phyloP scores from a whole-genome alignment of 2,888 invertebrate genomes.

The Noctuana brunneofusca region DNA sequence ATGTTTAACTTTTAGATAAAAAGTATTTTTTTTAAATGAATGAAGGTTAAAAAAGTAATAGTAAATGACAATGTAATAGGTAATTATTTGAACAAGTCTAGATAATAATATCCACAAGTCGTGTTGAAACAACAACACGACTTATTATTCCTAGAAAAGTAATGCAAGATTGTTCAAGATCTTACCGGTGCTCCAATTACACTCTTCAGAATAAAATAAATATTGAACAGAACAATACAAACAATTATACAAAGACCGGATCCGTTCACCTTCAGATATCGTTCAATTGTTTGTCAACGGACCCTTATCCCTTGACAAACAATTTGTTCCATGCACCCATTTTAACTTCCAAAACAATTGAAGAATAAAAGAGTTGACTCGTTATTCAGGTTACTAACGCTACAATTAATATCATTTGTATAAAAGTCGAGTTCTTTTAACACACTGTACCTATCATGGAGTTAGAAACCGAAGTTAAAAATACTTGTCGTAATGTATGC shows the following conservation, averaged over 20 bases:
- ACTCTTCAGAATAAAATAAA: background rate
- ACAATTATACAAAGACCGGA: conserved; percentile 15
- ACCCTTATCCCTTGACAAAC: conserved; percentile 30
- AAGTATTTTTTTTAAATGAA: too few relatives aligned
- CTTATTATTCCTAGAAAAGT: background rate
- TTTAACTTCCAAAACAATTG: conserved; percentile 13
- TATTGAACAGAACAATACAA: background rate
- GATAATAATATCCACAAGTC: too few relatives aligned
- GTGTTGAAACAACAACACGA: too few relatives aligned
- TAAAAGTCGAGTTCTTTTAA: too few relatives aligned
- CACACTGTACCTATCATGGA: too few relatives aligned
- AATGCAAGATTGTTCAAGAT: background rate
- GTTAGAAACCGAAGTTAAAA: too few relatives aligned
- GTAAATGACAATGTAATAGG: too few relatives aligned
- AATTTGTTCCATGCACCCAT: conserved; percentile 19
- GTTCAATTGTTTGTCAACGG: conserved; percentile 21
- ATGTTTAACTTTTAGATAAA: too few relatives aligned
- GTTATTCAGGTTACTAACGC: background rate
- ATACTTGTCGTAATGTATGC: too few relatives aligned
- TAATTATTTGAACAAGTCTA: too few relatives aligned
- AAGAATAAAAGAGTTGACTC: conserved; percentile 15
- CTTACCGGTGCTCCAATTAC: background rate
- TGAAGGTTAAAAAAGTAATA: too few relatives aligned
- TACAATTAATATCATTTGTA: conserved; percentile 2
- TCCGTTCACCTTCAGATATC: conserved; percentile 8